Base-by-base conservation (phyloP, 1,140 invertebrate genomes). In the Drosophila fuyamai region DNA sequence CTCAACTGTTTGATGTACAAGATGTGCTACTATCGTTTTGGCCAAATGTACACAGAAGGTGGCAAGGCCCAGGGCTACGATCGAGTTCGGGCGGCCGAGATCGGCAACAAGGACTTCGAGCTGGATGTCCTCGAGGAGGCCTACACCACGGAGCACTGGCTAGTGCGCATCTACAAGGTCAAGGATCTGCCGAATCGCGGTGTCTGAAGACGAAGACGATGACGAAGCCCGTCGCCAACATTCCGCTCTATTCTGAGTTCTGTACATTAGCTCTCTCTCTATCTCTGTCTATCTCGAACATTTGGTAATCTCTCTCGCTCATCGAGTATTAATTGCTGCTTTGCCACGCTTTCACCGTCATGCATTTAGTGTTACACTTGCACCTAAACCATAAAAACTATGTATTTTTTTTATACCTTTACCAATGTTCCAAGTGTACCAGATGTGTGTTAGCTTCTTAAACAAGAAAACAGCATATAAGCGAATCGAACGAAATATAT, bases 1-100 rank as follows among this genome's bases (percentile, higher is more conserved):
- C 95, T 98, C 68, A 98, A 98, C 93, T 98, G 97, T 89, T 94
- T 98, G 47, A 98, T 98, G 98, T 98, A 98, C 93, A 98, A 98
- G 94, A 97, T 98, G 96, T 98, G 97, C 93, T 98, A 98, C 90
- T 98, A 98, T 93, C 95, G 96, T 89, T 98, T 98, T 91, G 97
- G 98, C 0, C 89, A 92, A 53, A 97, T 98, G 72, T 99, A 98
- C 92, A 99, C 98, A 0, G 98, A 99, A 94, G 96, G 96, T 92
- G 97, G 97, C 96, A 93, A 94, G 84, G 97, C 97, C 40, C 95
- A 97, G 5, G 97, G 97, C 13, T 98, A 97, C 92, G 97, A 98
- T 93, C 94, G 97, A 74, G 97, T 98, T 0, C 94, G 97, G 36
- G 96, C 96, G 65, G 97, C 97, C 46, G 98, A 98, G 93, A 98